These are phyloP conservation scores for Coenonympha glycerion DNA, from an alignment of 2,888 invertebrate genomes.

Conservation along the genomic window DNA sequence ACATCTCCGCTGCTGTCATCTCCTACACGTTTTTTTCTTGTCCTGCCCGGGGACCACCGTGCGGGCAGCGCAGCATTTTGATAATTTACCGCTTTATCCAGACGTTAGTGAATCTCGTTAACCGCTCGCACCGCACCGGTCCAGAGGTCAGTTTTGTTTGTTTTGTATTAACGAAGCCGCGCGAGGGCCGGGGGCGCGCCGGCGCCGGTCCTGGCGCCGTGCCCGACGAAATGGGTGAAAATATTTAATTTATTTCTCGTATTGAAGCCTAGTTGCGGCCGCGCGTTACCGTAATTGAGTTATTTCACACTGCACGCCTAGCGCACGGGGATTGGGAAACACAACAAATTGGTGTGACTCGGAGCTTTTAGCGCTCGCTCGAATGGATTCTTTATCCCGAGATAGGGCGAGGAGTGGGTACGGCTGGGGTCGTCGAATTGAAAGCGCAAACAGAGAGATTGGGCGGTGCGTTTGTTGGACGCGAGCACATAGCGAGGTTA, in stretches of 20 bases:
- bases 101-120: slow-evolving; percentile 73
- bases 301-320: slow-evolving; percentile 41
- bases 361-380: slow-evolving; percentile 56
- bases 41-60: slow-evolving; percentile 61
- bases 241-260: slow-evolving; percentile 69
- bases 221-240: slow-evolving; percentile 61
- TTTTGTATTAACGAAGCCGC: slow-evolving; percentile 72
- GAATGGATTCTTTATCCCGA: slow-evolving; percentile 49
- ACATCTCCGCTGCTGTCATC: slow-evolving; percentile 69
- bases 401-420: slow-evolving; percentile 42
- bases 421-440: slow-evolving; percentile 46
- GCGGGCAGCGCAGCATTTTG: slow-evolving; percentile 60
- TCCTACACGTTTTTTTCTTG: slow-evolving; percentile 65
- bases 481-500: slow-evolving; percentile 50
- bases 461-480: slow-evolving; percentile 69
- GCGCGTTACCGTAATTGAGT: slow-evolving; percentile 57
- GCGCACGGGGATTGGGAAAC: slow-evolving; percentile 27
- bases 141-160: slow-evolving; percentile 74
- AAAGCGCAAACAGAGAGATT: slow-evolving; percentile 56
- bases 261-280: slow-evolving; percentile 51
- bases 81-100: slow-evolving; percentile 75
- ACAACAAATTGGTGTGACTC: slow-evolving; percentile 47
- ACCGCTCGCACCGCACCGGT: slow-evolving; percentile 62
- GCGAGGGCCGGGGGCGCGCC: slow-evolving; percentile 68
- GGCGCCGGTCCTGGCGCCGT: slow-evolving; percentile 69